phyloP scores from a whole-genome alignment of 2,797 vertebrate species.

The Jordanella pulchra region DNA sequence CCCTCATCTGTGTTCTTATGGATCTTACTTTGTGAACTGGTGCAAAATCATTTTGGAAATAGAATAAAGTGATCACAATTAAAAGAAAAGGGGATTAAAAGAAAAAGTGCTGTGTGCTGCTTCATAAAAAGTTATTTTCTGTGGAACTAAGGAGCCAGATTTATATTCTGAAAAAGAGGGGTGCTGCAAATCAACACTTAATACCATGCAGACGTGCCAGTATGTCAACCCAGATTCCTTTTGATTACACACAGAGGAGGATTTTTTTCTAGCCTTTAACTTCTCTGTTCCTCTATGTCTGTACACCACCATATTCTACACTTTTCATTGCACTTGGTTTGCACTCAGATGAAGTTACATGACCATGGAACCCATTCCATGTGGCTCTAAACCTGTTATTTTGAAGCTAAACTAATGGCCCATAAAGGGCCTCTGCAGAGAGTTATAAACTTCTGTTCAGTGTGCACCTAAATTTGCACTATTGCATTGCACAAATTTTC shows the following conservation, averaged over 20 bases:
- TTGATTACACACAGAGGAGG: background rate
- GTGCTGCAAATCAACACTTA: background rate
- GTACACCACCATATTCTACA: background rate
- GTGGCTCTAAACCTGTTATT: background rate
- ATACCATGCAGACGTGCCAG: background rate
- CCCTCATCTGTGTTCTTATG: background rate
- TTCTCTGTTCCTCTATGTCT: background rate
- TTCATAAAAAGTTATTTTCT: background rate
- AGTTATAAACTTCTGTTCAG: background rate
- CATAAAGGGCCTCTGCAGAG: background rate
- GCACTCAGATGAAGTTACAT: background rate
- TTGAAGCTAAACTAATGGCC: background rate
- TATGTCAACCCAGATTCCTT: background rate
- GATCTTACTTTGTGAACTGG: background rate
- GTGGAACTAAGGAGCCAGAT: background rate
- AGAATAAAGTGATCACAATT: background rate
- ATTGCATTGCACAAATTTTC: background rate
- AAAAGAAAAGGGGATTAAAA: too few relatives aligned
- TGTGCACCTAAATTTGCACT: background rate
- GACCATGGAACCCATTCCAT: background rate
- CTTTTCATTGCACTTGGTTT: background rate
- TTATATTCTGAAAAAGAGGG: background rate
- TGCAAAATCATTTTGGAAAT: background rate
- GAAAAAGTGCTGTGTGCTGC: background rate
- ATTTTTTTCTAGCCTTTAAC: background rate